Evolutionary conservation across 2,888 invertebrate species (phyloP), one percentile per base, ranked within the genome.

Genomic region (Synanthedon vespiformis): DNA sequence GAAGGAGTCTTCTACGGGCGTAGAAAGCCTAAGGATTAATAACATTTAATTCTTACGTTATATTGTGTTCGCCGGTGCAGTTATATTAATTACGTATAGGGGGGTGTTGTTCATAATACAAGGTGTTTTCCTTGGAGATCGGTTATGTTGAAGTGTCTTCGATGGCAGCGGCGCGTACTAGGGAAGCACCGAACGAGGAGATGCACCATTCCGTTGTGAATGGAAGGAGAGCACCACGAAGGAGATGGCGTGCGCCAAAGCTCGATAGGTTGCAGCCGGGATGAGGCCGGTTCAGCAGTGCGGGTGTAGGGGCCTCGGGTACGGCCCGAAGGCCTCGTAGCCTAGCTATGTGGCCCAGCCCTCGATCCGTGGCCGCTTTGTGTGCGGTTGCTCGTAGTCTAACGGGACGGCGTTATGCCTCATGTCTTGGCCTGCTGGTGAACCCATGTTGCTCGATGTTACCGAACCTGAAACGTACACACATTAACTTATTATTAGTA

Each of bases 301-400:
- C 79, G 85, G 87, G 70, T 86, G 84, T 59, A 87, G 68, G 67
- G 86, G 85, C 85, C 82, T 84, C 72, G 85, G 82, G 69, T 81
- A 83, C 55, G 79, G 62, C 58, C 86, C 87, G 79, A 81, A 87
- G 86, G 80, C 86, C 80, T 85, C 84, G 58, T 75, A 71, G 81
- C 79, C 77, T 78, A 84, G 91, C 94, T 95, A 95, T 92, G 95
- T 94, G 80, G 94, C 92, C 97, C 97, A 97, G 57, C 94, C 93
- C 76, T 97, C 97, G 75, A 97, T 92, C 81, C 97, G 92, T 70
- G 95, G 92, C 76, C 96, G 91, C 88, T 97, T 97, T 81, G 93
- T 75, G 70, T 90, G 90, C 54, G 86, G 83, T 77, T 89, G 88
- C 64, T 90, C 89, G 67, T 90, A 90, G 65, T 89, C 89, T 49